These are phyloP conservation scores for Epinotia ramella DNA, from an alignment of 2,888 invertebrate species.

Conservation along the genomic window DNA sequence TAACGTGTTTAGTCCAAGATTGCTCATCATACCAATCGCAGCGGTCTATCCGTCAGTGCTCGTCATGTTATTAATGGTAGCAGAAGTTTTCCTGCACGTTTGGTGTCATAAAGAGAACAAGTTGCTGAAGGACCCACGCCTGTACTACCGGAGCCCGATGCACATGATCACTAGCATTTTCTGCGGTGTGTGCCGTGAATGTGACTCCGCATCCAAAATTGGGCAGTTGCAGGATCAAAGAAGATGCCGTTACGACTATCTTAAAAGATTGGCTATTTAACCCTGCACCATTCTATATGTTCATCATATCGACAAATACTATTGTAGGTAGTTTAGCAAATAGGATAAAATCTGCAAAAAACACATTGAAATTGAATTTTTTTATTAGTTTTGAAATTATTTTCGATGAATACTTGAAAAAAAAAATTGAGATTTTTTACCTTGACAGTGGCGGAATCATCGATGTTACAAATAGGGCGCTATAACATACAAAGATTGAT, in stretches of 20 bases:
- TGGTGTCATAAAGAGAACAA: conserved; percentile 89
- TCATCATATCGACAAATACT: not conserved
- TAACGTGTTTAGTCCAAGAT: conserved; percentile 73
- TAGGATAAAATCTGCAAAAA: no score
- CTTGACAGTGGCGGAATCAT: no score
- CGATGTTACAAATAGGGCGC: no score
- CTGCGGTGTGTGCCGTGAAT: conserved; percentile 88
- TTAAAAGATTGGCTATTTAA: conserved; percentile 66
- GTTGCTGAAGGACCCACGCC: conserved; percentile 79
- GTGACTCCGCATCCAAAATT: conserved; percentile 86
- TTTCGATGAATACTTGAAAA: not conserved
- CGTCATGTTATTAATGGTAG: conserved; percentile 77
- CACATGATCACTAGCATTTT: conserved; percentile 88
- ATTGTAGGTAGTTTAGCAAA: no score
- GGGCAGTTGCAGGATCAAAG: conserved; percentile 88
- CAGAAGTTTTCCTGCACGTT: conserved; percentile 88
- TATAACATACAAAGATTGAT: no score
- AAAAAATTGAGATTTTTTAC: no score
- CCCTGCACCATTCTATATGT: not conserved
- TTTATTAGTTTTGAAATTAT: no score
- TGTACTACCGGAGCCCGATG: conserved; percentile 89
- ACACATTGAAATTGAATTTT: no score
- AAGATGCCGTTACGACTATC: conserved; percentile 72
- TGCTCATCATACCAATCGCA: conserved; percentile 86
- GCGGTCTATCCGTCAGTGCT: conserved; percentile 85